phyloP scores from a whole-genome alignment of 2,113 vertebrate genomes.

The Rynchops niger region DNA sequence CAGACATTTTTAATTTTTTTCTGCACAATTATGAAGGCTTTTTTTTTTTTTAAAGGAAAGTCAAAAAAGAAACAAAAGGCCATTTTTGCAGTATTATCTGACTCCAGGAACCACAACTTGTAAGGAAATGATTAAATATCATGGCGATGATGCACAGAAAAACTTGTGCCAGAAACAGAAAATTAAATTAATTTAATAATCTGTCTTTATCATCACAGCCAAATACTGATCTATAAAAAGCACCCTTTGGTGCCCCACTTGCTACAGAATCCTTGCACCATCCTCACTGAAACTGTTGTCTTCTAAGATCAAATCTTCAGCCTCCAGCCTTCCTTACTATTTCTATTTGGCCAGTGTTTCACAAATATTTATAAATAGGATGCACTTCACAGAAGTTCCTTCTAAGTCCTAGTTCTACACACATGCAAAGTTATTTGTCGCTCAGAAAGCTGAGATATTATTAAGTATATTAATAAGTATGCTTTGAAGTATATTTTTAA shows the following conservation, averaged over 20 bases:
- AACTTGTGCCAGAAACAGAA: not conserved
- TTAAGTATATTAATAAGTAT: not conserved
- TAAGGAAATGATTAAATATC: not conserved
- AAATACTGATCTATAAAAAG: not conserved
- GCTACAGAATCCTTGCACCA: not conserved
- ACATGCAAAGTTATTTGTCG: not conserved
- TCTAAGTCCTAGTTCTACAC: not conserved
- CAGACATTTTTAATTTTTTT: not conserved
- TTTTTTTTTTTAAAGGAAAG: not conserved
- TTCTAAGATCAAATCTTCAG: not conserved
- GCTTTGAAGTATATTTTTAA: not conserved
- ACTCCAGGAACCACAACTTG: not conserved
- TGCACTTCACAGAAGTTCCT: not conserved
- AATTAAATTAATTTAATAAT: not conserved
- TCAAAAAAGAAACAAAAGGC: not conserved
- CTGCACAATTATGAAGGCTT: not conserved
- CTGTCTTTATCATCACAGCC: not conserved
- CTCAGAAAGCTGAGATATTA: not conserved
- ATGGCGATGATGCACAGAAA: not conserved
- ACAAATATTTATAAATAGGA: not conserved
- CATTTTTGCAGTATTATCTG: not conserved
- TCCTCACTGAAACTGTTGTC: not conserved
- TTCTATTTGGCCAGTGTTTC: not conserved
- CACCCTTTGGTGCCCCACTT: not conserved
- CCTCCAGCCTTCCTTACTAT: not conserved